Evolutionary conservation across 2,113 vertebrate species (phyloP), one percentile per base, ranked within the genome.

Genomic region (Pagrus major): DNA sequence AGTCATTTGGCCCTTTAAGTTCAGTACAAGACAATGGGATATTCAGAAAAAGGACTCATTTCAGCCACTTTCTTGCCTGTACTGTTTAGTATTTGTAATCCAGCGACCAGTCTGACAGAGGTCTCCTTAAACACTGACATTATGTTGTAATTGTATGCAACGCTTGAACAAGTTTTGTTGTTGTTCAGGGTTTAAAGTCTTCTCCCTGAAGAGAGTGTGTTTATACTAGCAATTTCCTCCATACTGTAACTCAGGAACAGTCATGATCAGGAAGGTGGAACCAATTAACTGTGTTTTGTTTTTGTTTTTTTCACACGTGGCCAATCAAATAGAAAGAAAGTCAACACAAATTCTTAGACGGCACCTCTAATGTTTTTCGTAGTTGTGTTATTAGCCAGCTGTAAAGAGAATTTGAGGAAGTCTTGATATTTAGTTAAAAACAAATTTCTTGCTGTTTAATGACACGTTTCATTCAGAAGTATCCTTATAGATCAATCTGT

Each of bases 281-380:
- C 12, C 54, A 70, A 11, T 76, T 68, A 76, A 23, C 5, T 27
- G 23, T 37, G 25, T 71, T 77, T 61, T 44, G n/a, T n/a, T n/a
- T n/a, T n/a, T n/a, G n/a, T 47, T n/a, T 31, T 61, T 73, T 60
- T 33, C 16, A 0, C 73, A 11, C 35, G 31, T 56, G 7, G 35
- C 65, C 55, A 37, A 59, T 51, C 42, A 77, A 16, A 23, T n/a
- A 31, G 41, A 80, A 44, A 18, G 35, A 20, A 46, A 49, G 31
- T 55, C 41, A 51, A 65, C 41, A 51, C n/a, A 42, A 41, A 69
- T 46, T 68, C 29, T 35, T 44, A 9, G 12, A 67, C 31, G 44
- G 33, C 47, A 23, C 15, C 52, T 47, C 42, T 27, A 10, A 54
- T 60, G 37, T 60, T 80, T 55, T 54, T 42, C n/a, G 27, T 29